phyloP scores from a whole-genome alignment of 2,113 vertebrate species.

The Paraplagusia blochii region DNA sequence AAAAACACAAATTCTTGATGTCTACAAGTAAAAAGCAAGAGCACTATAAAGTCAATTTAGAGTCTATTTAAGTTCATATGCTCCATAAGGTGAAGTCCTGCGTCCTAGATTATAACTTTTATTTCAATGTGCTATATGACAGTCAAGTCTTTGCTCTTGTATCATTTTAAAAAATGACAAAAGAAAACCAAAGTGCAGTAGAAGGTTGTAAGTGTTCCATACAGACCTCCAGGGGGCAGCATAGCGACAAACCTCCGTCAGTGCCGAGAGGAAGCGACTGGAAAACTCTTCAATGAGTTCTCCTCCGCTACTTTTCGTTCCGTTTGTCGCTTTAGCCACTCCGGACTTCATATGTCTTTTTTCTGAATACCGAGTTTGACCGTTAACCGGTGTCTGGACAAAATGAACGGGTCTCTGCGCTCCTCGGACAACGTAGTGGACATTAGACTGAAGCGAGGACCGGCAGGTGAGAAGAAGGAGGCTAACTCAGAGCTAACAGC shows the following conservation, averaged over 20 bases:
- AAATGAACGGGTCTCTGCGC: slow-evolving; percentile 74
- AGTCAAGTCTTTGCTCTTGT: no score
- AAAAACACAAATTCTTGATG: no score
- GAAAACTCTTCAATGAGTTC: slow-evolving; percentile 68
- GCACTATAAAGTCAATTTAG: no score
- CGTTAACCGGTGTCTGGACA: slow-evolving; percentile 5
- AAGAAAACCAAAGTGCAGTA: no score
- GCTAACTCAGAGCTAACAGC: background rate
- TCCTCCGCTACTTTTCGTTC: slow-evolving; percentile 52
- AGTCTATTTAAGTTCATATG: no score
- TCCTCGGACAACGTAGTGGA: slow-evolving; percentile 30
- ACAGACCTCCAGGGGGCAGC: slow-evolving; percentile 47
- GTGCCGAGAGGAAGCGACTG: slow-evolving; percentile 39
- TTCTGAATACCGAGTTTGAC: background rate
- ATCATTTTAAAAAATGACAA: no score
- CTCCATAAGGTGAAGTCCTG: no score
- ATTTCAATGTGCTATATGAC: no score
- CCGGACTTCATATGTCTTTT: background rate
- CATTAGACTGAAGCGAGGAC: slow-evolving; percentile 70
- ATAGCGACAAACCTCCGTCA: background rate
- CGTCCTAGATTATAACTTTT: no score
- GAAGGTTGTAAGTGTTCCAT: no score
- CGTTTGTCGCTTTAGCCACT: slow-evolving; percentile 11
- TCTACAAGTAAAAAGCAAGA: no score
- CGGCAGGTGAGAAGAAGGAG: slow-evolving; percentile 61